A percentile compares a stretch with the other conserved stretches of the same genome.
Conservation (phyloP, 2,113 vertebrate species). For the Dicrurus megarhynchus region DNA sequence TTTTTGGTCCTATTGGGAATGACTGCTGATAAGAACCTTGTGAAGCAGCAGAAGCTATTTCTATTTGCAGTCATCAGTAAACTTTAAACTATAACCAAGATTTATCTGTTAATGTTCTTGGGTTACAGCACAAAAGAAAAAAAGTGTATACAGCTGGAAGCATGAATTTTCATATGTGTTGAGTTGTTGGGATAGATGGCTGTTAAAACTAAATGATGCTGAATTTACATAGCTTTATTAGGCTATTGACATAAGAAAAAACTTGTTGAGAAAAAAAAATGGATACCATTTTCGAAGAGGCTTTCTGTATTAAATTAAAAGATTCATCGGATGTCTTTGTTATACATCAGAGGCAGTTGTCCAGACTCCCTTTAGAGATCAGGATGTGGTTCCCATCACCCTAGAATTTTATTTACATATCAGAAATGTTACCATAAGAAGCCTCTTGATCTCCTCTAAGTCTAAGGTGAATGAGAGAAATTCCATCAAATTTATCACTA, state of each 20-base stretch:
- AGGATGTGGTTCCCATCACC: background rate
- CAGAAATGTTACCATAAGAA: accelerated
- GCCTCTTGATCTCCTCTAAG: background rate
- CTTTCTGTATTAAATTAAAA: background rate
- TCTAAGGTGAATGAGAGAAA: background rate
- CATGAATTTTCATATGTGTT: background rate
- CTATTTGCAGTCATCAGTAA: background rate
- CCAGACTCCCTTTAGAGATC: background rate
- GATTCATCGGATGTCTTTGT: background rate
- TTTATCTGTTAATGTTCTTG: background rate
- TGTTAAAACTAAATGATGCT: background rate
- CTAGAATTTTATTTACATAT: background rate
- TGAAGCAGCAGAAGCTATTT: background rate
- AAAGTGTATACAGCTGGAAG: background rate
- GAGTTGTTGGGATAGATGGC: background rate
- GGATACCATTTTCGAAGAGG: background rate
- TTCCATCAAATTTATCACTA: background rate
- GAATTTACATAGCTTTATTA: background rate
- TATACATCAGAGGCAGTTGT: background rate
- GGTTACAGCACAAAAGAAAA: background rate
- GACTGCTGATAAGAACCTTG: background rate
- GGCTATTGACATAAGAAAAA: background rate
- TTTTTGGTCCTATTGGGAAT: background rate
- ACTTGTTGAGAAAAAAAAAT: background rate
- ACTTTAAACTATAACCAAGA: background rate